These are phyloP conservation scores for Masticophis lateralis DNA, from an alignment of 2,797 vertebrate genomes.

Conservation along the genomic window DNA sequence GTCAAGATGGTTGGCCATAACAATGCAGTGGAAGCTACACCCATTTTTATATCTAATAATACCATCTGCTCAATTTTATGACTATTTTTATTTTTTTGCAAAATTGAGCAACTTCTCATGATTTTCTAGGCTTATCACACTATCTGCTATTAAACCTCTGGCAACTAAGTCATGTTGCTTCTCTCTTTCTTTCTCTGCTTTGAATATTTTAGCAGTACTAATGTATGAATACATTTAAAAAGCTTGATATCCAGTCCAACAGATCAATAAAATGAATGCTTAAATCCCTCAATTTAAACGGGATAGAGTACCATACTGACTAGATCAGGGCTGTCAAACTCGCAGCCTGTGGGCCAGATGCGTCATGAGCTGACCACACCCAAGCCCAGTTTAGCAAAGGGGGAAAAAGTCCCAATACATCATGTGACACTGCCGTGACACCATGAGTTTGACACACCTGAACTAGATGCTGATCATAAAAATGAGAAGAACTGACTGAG, in stretches of 20 bases:
- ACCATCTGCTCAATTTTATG: not conserved
- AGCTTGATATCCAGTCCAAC: conserved; percentile 56
- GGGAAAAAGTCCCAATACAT: too few relatives aligned
- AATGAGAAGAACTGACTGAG: conserved; percentile 30
- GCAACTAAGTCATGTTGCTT: conserved; percentile 40
- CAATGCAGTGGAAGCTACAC: not conserved
- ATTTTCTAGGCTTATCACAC: conserved; percentile 26
- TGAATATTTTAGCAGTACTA: conserved; percentile 51
- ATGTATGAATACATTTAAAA: conserved; percentile 41
- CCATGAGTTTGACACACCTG: too few relatives aligned
- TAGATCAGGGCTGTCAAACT: too few relatives aligned
- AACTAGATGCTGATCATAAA: conserved; percentile 40
- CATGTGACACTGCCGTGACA: too few relatives aligned
- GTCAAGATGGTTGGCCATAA: not conserved
- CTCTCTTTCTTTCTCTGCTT: conserved; percentile 42
- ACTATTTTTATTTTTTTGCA: conserved; percentile 10
- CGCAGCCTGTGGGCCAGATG: too few relatives aligned
- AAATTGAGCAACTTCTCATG: not conserved
- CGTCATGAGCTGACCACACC: too few relatives aligned
- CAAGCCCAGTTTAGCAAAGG: too few relatives aligned
- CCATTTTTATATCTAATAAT: not conserved
- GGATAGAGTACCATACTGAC: too few relatives aligned
- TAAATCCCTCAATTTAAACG: conserved; percentile 56
- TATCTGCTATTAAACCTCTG: conserved; percentile 54
- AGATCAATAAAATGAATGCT: conserved; percentile 59